Evolutionary conservation across 2,113 vertebrate genomes (phyloP).

Genomic region (Oriolus oriolus): DNA sequence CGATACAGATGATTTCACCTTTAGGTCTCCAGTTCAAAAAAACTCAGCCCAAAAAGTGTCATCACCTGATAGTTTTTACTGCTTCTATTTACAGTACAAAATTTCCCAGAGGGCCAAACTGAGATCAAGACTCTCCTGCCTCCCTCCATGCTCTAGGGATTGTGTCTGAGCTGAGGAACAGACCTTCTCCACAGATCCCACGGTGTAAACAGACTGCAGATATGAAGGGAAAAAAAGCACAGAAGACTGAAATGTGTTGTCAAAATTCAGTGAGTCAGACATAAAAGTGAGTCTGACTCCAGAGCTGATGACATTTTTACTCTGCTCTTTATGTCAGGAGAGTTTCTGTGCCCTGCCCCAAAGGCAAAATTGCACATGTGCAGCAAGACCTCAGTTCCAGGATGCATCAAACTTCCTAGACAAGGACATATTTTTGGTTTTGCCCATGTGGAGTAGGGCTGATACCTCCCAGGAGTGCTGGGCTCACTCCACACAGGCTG

Average conservation of each 20-base stretch:
- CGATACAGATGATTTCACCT: constrained; percentile 57
- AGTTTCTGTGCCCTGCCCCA: neutral
- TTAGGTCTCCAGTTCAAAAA: constrained; percentile 53
- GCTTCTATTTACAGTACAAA: constrained; percentile 25
- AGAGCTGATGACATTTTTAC: neutral
- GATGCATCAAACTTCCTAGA: neutral
- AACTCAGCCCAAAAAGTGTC: constrained; percentile 54
- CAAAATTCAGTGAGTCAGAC: neutral
- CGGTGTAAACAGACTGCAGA: neutral
- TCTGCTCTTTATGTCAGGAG: neutral
- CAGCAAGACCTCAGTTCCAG: neutral
- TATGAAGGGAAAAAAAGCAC: neutral
- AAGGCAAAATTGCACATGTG: neutral
- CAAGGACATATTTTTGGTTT: neutral
- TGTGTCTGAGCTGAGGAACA: neutral
- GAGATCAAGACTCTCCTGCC: neutral
- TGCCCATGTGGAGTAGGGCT: neutral
- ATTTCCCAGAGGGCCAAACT: constrained; percentile 4
- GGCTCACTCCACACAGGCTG: neutral
- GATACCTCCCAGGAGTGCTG: neutral
- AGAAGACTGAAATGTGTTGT: neutral
- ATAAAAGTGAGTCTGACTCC: neutral
- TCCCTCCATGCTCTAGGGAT: neutral
- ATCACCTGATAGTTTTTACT: constrained; percentile 56
- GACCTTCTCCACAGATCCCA: neutral